Conservation (phyloP, 2,888 invertebrate species). For the Pelosia muscerda region DNA sequence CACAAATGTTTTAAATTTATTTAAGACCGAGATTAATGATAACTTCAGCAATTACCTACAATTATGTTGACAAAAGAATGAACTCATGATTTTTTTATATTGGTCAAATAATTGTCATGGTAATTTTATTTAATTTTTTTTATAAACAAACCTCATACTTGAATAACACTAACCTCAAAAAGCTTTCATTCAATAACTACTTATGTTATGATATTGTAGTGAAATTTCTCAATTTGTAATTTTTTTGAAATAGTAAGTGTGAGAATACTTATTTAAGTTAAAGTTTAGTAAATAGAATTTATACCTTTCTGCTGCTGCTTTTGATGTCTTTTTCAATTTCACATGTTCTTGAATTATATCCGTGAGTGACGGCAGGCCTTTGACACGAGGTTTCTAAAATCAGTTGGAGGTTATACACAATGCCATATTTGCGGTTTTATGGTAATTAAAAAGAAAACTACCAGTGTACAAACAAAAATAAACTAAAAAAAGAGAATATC, state of each 20-base stretch:
- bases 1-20: no score
- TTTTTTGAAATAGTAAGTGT: not conserved
- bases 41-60: no score
- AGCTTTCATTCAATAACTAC: not conserved
- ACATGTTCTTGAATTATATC: conserved; percentile 77
- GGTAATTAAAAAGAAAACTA: not conserved
- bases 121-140: no score
- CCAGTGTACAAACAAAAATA: not conserved
- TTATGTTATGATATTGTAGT: not conserved
- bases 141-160: not conserved
- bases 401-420: conserved; percentile 12
- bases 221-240: no score
- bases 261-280: not conserved
- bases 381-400: conserved; percentile 87
- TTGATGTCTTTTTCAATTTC: conserved; percentile 39
- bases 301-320: conserved; percentile 40
- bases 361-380: conserved; percentile 88
- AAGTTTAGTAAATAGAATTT: not conserved
- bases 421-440: not conserved
- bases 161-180: not conserved
- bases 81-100: no score
- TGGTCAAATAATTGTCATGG: no score
- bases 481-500: not conserved
- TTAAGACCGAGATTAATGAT: no score
- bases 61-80: no score